Conservation (phyloP, 2,113 vertebrate species). For the Bubo scandiacus region DNA sequence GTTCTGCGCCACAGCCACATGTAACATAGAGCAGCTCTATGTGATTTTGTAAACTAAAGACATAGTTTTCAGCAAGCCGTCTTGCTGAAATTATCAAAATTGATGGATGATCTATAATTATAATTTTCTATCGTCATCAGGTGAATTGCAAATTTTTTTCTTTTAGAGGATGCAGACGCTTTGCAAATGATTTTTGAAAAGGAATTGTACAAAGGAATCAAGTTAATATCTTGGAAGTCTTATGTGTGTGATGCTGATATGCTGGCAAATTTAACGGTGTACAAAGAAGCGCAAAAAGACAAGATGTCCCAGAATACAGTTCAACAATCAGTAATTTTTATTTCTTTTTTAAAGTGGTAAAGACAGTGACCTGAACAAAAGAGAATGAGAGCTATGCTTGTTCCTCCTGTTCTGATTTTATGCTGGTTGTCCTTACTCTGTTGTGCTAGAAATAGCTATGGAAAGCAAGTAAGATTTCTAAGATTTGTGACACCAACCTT, state of each 20-base stretch:
- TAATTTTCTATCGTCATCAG: slow-evolving; percentile 40
- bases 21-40: not conserved
- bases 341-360: not conserved
- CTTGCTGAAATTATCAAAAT: slow-evolving; percentile 61
- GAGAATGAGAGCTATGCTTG: not conserved
- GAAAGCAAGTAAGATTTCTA: not conserved
- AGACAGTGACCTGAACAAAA: not conserved
- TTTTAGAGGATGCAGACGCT: slow-evolving; percentile 3
- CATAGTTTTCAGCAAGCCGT: not conserved
- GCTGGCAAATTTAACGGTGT: not conserved
- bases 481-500: not conserved
- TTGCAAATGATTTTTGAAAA: slow-evolving; percentile 21
- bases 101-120: slow-evolving; percentile 27
- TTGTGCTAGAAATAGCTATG: not conserved
- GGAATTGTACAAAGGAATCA: slow-evolving; percentile 28
- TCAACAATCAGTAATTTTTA: not conserved
- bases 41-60: slow-evolving; percentile 33
- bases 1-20: not conserved
- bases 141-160: slow-evolving; percentile 25
- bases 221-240: not conserved
- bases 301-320: not conserved
- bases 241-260: not conserved
- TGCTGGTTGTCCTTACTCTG: not conserved
- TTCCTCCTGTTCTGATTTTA: not conserved
- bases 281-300: not conserved